Conservation (phyloP, 2,797 vertebrate genomes). For the Channallabes apus region DNA sequence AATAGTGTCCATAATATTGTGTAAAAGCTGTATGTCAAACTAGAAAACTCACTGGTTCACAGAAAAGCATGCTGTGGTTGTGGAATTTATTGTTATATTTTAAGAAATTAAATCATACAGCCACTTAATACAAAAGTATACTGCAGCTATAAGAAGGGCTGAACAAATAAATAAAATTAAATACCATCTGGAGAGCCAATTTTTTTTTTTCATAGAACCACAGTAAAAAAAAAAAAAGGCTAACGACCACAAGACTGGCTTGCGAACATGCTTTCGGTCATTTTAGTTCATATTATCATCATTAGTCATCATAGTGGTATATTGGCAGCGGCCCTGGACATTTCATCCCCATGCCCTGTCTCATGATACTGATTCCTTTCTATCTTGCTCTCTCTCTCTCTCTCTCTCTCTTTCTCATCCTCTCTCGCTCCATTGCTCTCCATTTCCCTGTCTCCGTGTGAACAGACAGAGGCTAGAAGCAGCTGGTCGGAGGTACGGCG, state of each 20-base stretch:
- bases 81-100: constrained; percentile 54
- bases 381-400: constrained; percentile 32
- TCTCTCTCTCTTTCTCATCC: background rate
- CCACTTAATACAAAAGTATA: constrained; percentile 52
- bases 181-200: constrained; percentile 52
- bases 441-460: constrained; percentile 57
- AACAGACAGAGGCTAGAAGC: constrained; percentile 71
- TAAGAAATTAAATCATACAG: constrained; percentile 47
- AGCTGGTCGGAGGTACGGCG: constrained; percentile 68
- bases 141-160: constrained; percentile 57
- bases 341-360: constrained; percentile 40
- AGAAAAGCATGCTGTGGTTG: constrained; percentile 67
- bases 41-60: constrained; percentile 43
- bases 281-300: constrained; percentile 52
- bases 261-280: constrained; percentile 68
- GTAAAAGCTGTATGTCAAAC: constrained; percentile 46
- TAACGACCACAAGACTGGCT: constrained; percentile 61
- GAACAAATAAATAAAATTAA: constrained; percentile 58
- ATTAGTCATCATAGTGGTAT: constrained; percentile 50
- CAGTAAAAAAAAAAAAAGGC: constrained; percentile 54
- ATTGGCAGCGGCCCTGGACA: constrained; percentile 44
- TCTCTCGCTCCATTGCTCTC: constrained; percentile 54
- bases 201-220: constrained; percentile 56
- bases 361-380: constrained; percentile 40
- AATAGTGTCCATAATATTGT: constrained; percentile 49